Evolutionary conservation across 2,113 vertebrate genomes (phyloP).

Genomic region (Cyrtonyx montezumae): DNA sequence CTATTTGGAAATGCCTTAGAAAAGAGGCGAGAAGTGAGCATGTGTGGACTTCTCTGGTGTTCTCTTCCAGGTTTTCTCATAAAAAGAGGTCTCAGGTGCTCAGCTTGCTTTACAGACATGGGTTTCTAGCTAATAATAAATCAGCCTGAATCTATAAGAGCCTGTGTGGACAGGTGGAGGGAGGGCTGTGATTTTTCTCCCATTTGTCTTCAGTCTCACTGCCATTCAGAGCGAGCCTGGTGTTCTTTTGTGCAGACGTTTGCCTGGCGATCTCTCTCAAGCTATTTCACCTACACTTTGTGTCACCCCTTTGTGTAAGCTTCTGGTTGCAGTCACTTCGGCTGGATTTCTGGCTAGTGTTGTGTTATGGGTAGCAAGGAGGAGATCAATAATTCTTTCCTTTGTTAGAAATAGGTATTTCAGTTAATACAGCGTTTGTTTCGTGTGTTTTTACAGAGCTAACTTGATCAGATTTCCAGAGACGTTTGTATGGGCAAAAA

Average conservation of each 20-base stretch:
- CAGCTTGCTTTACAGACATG: not conserved
- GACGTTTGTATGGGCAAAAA: not conserved
- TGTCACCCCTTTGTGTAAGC: not conserved
- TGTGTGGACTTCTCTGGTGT: rapidly evolving
- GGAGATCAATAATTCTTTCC: not conserved
- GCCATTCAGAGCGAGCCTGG: not conserved
- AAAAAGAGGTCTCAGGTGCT: rapidly evolving
- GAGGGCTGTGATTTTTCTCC: not conserved
- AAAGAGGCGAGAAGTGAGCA: rapidly evolving
- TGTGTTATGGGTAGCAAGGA: not conserved
- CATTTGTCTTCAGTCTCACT: rapidly evolving
- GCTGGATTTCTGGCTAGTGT: not conserved
- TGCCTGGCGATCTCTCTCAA: rapidly evolving
- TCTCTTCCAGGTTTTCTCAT: not conserved
- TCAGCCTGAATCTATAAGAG: not conserved
- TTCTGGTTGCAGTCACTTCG: rapidly evolving
- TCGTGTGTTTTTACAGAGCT: not conserved
- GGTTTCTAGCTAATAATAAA: not conserved
- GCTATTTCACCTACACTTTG: not conserved
- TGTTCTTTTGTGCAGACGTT: not conserved
- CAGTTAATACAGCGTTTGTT: not conserved
- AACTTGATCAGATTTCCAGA: not conserved
- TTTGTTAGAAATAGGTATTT: not conserved
- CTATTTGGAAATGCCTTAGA: not conserved
- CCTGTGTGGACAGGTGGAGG: not conserved